phyloP scores from a whole-genome alignment of 30 jellyfish, hydroid and myxozoan species.

The Hydra vulgaris region DNA sequence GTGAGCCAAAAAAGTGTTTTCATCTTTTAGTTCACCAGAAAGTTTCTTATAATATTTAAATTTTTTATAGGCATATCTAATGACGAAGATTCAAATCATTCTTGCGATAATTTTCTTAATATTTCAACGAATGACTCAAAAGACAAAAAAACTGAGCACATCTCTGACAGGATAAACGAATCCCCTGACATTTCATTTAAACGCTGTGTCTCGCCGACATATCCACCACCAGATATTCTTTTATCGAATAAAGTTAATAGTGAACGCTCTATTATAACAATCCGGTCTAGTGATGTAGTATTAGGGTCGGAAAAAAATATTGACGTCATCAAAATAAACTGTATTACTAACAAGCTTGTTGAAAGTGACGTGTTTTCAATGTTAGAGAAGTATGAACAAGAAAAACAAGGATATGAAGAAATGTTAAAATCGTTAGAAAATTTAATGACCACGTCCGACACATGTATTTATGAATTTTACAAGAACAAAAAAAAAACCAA shows the following conservation, averaged over 20 bases:
- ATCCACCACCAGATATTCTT: constrained; percentile 30
- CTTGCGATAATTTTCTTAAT: background rate
- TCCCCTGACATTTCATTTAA: background rate
- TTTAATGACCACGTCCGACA: background rate
- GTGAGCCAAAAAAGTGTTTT: too few relatives aligned
- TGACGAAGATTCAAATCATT: too few relatives aligned
- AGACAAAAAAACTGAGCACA: background rate
- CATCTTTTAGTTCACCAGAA: too few relatives aligned
- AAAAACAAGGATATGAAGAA: background rate
- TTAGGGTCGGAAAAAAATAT: background rate
- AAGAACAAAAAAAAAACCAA: too few relatives aligned
- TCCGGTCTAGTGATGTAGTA: background rate
- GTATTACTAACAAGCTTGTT: background rate
- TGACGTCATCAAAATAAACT: background rate
- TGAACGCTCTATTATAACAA: background rate
- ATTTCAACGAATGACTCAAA: background rate
- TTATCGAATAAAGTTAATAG: background rate
- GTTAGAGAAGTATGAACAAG: background rate
- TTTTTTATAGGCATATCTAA: too few relatives aligned
- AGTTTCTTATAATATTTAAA: too few relatives aligned
- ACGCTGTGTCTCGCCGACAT: constrained; percentile 21
- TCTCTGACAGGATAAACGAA: background rate
- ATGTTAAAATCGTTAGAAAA: background rate
- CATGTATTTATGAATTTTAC: background rate
- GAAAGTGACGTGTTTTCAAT: background rate